phyloP scores from a whole-genome alignment of 1,140 invertebrate genomes.

The Planococcus citri region DNA sequence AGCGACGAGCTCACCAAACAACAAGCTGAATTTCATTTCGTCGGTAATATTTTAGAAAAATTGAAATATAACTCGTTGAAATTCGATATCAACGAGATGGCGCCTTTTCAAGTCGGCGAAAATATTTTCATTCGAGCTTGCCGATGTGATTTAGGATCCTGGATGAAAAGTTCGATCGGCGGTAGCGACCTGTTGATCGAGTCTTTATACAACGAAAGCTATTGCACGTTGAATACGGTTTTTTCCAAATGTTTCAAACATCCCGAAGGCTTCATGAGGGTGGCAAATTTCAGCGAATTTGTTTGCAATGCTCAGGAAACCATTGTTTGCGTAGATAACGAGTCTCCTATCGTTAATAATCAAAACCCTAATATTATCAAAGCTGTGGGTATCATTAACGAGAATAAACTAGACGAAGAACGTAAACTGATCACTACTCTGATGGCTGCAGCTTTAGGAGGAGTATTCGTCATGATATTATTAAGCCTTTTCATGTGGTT shows the following conservation, averaged over 20 bases:
- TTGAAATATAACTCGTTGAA: slow-evolving; percentile 39
- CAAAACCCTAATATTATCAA: slow-evolving; percentile 25
- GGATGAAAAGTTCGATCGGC: slow-evolving; percentile 30
- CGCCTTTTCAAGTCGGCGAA: slow-evolving; percentile 26
- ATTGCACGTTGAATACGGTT: slow-evolving; percentile 44
- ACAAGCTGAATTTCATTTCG: slow-evolving; percentile 42
- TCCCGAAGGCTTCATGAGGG: slow-evolving; percentile 44
- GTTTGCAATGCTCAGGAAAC: slow-evolving; percentile 38
- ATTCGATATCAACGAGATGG: slow-evolving; percentile 34
- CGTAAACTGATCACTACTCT: slow-evolving; percentile 38
- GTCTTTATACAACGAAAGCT: slow-evolving; percentile 36
- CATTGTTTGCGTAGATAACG: slow-evolving; percentile 28
- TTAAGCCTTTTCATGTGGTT: slow-evolving; percentile 41
- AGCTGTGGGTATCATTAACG: slow-evolving; percentile 21
- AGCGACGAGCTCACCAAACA: slow-evolving; percentile 30
- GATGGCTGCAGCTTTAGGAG: slow-evolving; percentile 38
- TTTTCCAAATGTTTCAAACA: slow-evolving; percentile 49
- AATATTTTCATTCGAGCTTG: slow-evolving; percentile 48
- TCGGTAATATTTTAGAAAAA: slow-evolving; percentile 45
- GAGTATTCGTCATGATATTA: slow-evolving; percentile 38
- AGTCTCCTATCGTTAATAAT: slow-evolving; percentile 24
- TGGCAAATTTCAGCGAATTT: slow-evolving; percentile 45
- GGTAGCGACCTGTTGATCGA: slow-evolving; percentile 36
- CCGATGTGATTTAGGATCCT: slow-evolving; percentile 43
- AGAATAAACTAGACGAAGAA: slow-evolving; percentile 29